Evolutionary conservation across 2,888 invertebrate genomes (phyloP), one percentile per base, ranked within the genome.

Genomic region (Mellilla xanthometata): DNA sequence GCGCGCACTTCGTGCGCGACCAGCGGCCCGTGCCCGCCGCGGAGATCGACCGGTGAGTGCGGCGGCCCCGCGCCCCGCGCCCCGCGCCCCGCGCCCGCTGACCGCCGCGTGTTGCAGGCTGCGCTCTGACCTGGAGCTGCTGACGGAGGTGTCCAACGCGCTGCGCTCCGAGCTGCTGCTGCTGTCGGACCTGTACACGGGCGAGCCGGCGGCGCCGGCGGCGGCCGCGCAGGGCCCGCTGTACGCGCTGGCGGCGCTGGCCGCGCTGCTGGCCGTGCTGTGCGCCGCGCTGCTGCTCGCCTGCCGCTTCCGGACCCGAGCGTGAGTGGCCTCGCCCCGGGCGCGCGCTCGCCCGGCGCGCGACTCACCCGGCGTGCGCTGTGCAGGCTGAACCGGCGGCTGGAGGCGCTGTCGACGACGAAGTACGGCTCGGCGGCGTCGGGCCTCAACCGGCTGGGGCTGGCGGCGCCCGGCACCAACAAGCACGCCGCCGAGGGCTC

Each of bases 401-500:
- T 94, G 8, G 90, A 92, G 54, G 93, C 92, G 2, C 76, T 94
- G 8, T 92, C 93, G 0, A 90, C 90, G 54, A 92, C 91, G 0
- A 91, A 91, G 60, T 93, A 93, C 72, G 93, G 92, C 0, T 94
- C 94, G 0, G 82, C 91, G 59, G 92, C 92, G 52, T 92, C 93
- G 0, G 92, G 90, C 1, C 75, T 92, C 50, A 93, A 92, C 77
- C 89, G 91, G 58, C 76, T 76, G 8, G 92, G 85, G 0, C 60
- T 82, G 32, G 80, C 89, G 0, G 90, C 91, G 2, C 95, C 95
- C 5, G 93, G 92, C 26, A 94, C 94, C 34, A 95, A 95, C 81
- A 91, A 92, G 55, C 93, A 93, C 76, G 92, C 94, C 0, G 76
- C 91, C 1, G 93, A 93, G 66, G 94, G 94, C 10, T 93, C 94